These are phyloP conservation scores for Dipodomys merriami DNA, from an alignment of 2,113 vertebrate species.

Conservation along the genomic window DNA sequence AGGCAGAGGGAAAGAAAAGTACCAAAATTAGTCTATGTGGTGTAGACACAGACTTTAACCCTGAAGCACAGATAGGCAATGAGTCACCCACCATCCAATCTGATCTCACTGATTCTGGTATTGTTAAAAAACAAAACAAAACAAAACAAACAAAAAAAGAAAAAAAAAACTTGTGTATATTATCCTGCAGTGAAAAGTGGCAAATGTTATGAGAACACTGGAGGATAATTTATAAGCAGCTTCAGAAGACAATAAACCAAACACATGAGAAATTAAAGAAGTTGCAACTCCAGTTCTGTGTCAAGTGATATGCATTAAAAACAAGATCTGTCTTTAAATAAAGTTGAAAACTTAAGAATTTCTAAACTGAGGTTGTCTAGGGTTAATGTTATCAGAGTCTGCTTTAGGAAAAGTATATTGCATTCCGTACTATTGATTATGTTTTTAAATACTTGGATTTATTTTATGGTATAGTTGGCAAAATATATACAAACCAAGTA, in stretches of 20 bases:
- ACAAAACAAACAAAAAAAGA: not conserved
- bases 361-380: not conserved
- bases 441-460: too few species aligned
- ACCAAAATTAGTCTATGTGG: not conserved
- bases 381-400: not conserved
- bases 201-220: not conserved
- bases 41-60: not conserved
- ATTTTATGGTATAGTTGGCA: too few species aligned
- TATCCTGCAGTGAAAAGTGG: not conserved
- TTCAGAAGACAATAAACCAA: not conserved
- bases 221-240: not conserved
- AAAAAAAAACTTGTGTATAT: not conserved
- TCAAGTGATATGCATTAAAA: not conserved
- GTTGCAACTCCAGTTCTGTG: not conserved
- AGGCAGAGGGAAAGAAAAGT: not conserved
- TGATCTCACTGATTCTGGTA: not conserved
- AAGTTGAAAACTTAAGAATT: conserved; percentile 4
- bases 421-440: not conserved
- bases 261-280: not conserved
- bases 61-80: not conserved
- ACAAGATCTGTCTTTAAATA: not conserved
- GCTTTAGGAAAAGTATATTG: not conserved
- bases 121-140: not conserved
- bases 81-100: not conserved
- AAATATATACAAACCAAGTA: too few species aligned